Conservation (phyloP, 64 coral and sea anemone genomes). For the Pocillopora damicornis region DNA sequence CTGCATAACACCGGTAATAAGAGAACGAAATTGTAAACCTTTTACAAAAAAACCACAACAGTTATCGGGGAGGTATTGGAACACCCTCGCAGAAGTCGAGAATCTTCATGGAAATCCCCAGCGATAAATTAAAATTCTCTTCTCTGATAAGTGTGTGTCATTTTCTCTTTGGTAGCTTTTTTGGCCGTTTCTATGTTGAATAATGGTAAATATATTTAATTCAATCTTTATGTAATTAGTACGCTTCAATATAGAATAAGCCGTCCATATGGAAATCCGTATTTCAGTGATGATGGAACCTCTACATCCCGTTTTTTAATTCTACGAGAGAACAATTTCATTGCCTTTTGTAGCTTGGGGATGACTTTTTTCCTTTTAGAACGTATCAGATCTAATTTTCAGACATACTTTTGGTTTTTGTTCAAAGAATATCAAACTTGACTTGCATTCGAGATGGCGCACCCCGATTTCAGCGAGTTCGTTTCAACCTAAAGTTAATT, state of each 20-base stretch:
- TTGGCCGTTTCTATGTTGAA: neutral
- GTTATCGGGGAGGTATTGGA: neutral
- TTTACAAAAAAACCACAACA: neutral
- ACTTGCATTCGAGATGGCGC: neutral
- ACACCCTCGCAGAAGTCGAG: neutral
- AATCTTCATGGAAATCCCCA: neutral
- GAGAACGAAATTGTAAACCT: neutral
- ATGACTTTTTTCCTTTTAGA: neutral
- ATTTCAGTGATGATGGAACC: neutral
- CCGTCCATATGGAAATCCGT: neutral
- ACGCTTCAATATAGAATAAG: neutral
- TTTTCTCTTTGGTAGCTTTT: neutral
- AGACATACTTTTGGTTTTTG: neutral
- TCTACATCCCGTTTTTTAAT: no score
- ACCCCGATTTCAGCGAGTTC: neutral
- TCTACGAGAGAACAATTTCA: no score
- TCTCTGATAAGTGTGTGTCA: neutral
- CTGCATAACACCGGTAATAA: neutral
- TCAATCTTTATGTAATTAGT: neutral
- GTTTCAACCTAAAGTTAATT: neutral
- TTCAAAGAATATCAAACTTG: neutral
- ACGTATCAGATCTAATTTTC: neutral
- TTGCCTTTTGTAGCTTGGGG: neutral
- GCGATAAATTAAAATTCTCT: neutral
- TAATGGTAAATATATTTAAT: neutral